phyloP scores from a whole-genome alignment of 2,797 vertebrate genomes.

The Poeciliopsis paucimaculata region DNA sequence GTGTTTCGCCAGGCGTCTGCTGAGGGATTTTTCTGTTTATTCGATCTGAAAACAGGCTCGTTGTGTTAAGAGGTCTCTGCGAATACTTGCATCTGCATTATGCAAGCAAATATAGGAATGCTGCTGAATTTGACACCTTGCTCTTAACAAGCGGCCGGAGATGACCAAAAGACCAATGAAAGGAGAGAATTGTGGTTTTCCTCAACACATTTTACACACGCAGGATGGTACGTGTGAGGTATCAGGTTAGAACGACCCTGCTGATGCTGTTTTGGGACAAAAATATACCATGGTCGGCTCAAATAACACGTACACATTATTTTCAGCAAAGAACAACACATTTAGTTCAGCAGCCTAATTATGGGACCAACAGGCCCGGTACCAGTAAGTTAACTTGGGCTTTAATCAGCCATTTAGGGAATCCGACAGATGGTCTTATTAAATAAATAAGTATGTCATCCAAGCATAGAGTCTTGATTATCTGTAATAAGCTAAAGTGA shows the following conservation, averaged over 20 bases:
- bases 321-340: neutral
- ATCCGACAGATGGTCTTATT: conserved; percentile 3
- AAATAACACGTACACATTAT: neutral
- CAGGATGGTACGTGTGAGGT: neutral
- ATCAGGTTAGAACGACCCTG: neutral
- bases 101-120: conserved; percentile 41
- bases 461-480: neutral
- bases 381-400: neutral
- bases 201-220: neutral
- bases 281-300: conserved; percentile 1
- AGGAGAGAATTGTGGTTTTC: conserved; percentile 3
- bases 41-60: conserved; percentile 17
- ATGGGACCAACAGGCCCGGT: neutral
- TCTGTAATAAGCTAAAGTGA: neutral
- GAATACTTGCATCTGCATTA: conserved; percentile 41
- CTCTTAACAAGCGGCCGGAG: conserved; percentile 3
- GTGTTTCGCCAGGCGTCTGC: conserved; percentile 40
- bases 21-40: conserved; percentile 34
- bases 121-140: conserved; percentile 20
- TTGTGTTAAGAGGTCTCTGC: conserved; percentile 38
- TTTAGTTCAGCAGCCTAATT: neutral
- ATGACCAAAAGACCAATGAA: neutral
- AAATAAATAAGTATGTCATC: conserved; percentile 4
- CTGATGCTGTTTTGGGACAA: neutral
- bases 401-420: neutral